Conservation (phyloP, 2,113 vertebrate genomes). For the Thamnophis sirtalis region DNA sequence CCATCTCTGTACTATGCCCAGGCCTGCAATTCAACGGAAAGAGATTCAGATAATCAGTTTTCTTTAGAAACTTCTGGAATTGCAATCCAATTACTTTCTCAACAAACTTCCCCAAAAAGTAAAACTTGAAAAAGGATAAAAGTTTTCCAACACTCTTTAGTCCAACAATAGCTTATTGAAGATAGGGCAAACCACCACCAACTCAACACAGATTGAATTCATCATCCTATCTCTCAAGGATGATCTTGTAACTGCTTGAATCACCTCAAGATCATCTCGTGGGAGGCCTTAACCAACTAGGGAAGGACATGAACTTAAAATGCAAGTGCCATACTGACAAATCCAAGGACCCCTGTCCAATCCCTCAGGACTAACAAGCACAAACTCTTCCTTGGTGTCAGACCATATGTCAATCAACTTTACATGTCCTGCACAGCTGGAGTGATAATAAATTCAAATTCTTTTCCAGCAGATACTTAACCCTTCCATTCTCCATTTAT, state of each 20-base stretch:
- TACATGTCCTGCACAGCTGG: neutral
- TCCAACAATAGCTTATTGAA: neutral
- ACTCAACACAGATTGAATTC: neutral
- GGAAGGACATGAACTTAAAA: neutral
- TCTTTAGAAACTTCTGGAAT: neutral
- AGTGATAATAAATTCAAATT: neutral
- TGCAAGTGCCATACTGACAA: neutral
- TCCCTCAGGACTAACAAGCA: neutral
- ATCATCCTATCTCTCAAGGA: neutral
- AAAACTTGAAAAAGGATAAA: neutral
- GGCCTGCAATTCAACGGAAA: neutral
- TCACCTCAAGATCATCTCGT: neutral
- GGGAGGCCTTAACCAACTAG: neutral
- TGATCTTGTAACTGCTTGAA: neutral
- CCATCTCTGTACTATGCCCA: neutral
- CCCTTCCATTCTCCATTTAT: neutral
- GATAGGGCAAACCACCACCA: neutral
- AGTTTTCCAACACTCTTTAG: neutral
- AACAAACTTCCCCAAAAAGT: neutral
- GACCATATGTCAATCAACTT: neutral
- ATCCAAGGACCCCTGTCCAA: neutral
- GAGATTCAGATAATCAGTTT: neutral
- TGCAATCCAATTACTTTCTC: neutral
- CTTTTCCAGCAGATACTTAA: neutral
- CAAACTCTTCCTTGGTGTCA: neutral